Percentiles rank a stretch among this genome's conserved stretches.
These are phyloP conservation scores for Moxostoma hubbsi DNA, from an alignment of 2,797 vertebrate genomes.

Conservation along the genomic window DNA sequence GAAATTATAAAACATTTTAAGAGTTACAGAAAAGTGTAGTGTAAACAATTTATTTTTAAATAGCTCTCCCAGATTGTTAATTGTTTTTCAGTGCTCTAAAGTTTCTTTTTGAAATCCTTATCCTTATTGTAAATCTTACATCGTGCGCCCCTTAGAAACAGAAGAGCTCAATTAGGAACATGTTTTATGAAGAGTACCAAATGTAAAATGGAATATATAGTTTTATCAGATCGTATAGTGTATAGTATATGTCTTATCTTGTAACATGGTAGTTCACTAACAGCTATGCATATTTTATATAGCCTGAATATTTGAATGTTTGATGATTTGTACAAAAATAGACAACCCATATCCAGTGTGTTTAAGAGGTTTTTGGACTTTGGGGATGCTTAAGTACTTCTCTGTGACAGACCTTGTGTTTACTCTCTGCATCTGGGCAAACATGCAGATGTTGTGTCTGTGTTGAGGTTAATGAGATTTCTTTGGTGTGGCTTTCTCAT, in stretches of 20 bases:
- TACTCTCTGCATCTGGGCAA: constrained; percentile 42
- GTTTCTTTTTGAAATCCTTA: too few species aligned
- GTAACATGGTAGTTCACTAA: background rate
- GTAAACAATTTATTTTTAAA: too few species aligned
- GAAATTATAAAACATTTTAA: too few species aligned
- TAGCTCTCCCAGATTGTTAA: too few species aligned
- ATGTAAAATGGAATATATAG: background rate
- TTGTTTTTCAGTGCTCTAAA: too few species aligned
- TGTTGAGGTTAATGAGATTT: constrained; percentile 53
- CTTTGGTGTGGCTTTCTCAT: constrained; percentile 26
- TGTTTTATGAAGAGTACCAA: background rate
- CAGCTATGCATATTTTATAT: background rate
- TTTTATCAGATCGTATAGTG: background rate
- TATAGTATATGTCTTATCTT: background rate
- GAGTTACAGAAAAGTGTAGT: too few species aligned
- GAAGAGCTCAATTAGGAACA: background rate
- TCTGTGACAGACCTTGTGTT: constrained; percentile 1
- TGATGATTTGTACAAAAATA: constrained; percentile 11
- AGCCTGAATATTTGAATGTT: constrained; percentile 26
- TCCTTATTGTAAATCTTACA: background rate
- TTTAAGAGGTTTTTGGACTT: constrained; percentile 16
- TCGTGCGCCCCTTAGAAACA: background rate
- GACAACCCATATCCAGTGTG: constrained; percentile 14
- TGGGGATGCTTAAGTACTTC: constrained; percentile 4
- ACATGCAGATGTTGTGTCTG: constrained; percentile 30